phyloP scores from a whole-genome alignment of 2,113 vertebrate genomes.

The Tetraodon nigroviridis region DNA sequence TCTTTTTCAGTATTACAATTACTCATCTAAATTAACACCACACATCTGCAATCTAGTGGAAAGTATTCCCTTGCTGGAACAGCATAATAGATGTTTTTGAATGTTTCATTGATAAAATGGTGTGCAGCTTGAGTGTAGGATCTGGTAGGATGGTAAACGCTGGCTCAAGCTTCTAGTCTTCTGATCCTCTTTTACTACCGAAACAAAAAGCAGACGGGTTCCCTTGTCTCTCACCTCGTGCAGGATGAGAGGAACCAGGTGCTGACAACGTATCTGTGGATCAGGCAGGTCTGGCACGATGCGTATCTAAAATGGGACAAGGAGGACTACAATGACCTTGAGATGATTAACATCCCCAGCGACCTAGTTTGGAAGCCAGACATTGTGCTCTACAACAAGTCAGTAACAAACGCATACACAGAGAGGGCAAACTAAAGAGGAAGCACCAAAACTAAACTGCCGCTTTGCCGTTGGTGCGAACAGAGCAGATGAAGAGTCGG shows the following conservation, averaged over 20 bases:
- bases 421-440: neutral
- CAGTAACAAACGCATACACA: slow-evolving; percentile 20
- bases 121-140: too few relatives aligned
- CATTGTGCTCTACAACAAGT: slow-evolving; percentile 98
- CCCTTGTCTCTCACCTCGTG: slow-evolving; percentile 12
- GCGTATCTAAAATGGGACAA: slow-evolving; percentile 90
- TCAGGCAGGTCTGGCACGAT: slow-evolving; percentile 90
- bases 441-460: too few relatives aligned
- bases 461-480: neutral
- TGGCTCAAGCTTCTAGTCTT: too few relatives aligned
- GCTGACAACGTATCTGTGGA: slow-evolving; percentile 93
- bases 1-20: too few relatives aligned
- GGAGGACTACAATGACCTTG: slow-evolving; percentile 89
- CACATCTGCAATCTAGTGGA: too few relatives aligned
- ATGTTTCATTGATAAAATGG: too few relatives aligned
- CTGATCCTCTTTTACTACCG: too few relatives aligned
- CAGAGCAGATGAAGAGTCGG: slow-evolving; percentile 91
- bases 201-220: neutral
- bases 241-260: slow-evolving; percentile 97
- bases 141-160: too few relatives aligned
- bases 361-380: slow-evolving; percentile 94
- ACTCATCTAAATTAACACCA: too few relatives aligned
- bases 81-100: too few relatives aligned
- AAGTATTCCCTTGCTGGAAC: too few relatives aligned
- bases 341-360: slow-evolving; percentile 94